Base-by-base conservation (phyloP, 2,797 vertebrate species). In the Mormyrus hasselquistii region DNA sequence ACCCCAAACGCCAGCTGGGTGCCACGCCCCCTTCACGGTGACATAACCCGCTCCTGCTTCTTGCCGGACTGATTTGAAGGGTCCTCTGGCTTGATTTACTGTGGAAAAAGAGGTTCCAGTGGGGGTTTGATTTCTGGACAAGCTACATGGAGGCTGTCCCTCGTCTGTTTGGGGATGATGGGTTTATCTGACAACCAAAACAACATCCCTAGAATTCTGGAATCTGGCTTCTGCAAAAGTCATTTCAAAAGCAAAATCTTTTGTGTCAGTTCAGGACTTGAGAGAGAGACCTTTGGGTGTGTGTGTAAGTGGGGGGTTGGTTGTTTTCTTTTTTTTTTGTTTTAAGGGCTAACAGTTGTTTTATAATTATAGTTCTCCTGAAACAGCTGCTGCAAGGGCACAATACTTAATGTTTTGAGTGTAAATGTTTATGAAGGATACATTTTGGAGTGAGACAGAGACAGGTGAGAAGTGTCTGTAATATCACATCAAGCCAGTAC, bases 371-470 rank as follows among this genome's bases (percentile, higher is more conserved):
- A 38, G 44, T 86, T 93, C 89, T 90, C 92, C 92, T 91, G 89
- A 89, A 93, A 59, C 90, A 90, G 84, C 19, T 92, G 91, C 53
- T 91, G 95, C 94, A 93, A 90, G 92, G 94, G 92, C 73, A 57
- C 87, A 83, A 87, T 93, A 94, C 94, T 94, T 93, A 94, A 90
- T 95, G 94, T 95, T 96, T 95, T 92, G 91, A 95, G 92, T 95
- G 69, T 94, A 95, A 94, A 95, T 95, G 93, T 95, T 93, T 91
- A 92, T 90, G 90, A 93, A 93, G 89, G 89, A 92, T 94, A 92
- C 89, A 91, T 94, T 95, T 93, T 88, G 57, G 89, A 93, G 91
- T 92, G 91, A 92, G 92, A 92, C 92, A 94, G 94, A 94, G 93
- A 90, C 89, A 92, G 89, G 57, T 88, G 88, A 57, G 44, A 85